Evolutionary conservation across 2,797 vertebrate genomes (phyloP).

Genomic region (Saxicola maurus): DNA sequence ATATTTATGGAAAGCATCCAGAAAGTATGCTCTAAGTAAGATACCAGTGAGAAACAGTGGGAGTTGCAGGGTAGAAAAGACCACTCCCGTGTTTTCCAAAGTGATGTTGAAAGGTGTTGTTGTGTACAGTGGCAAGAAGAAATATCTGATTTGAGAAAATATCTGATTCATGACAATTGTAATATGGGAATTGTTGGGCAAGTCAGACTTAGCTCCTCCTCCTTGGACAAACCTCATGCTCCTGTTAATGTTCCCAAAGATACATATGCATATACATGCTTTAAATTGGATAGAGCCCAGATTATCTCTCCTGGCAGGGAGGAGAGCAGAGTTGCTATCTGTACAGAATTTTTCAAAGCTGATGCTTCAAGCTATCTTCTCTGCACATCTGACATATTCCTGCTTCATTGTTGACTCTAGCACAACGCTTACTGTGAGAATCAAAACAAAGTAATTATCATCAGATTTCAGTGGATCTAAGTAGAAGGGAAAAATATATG

Average conservation of each 20-base stretch:
- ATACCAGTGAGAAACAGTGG: background rate
- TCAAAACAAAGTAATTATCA: slow-evolving; percentile 19
- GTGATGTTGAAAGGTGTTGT: background rate
- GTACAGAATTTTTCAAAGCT: slow-evolving; percentile 14
- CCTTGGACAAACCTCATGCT: background rate
- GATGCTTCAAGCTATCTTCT: slow-evolving; percentile 16
- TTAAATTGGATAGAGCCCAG: background rate
- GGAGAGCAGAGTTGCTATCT: background rate
- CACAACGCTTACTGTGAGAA: background rate
- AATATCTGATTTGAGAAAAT: background rate
- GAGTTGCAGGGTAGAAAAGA: background rate
- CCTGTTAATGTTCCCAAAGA: background rate
- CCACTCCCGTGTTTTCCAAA: background rate
- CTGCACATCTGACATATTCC: slow-evolving; percentile 13
- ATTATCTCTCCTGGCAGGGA: slow-evolving; percentile 10
- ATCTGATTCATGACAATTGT: background rate
- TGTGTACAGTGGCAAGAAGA: background rate
- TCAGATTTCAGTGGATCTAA: background rate
- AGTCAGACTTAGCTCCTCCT: background rate
- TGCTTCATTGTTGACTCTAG: slow-evolving; percentile 6
- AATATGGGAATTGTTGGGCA: background rate
- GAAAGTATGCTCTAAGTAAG: background rate
- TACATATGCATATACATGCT: background rate
- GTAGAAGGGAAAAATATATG: background rate
- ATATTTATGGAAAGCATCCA: background rate